These are phyloP conservation scores for Xenopus petersii DNA, from an alignment of 2,797 vertebrate species.

Conservation along the genomic window DNA sequence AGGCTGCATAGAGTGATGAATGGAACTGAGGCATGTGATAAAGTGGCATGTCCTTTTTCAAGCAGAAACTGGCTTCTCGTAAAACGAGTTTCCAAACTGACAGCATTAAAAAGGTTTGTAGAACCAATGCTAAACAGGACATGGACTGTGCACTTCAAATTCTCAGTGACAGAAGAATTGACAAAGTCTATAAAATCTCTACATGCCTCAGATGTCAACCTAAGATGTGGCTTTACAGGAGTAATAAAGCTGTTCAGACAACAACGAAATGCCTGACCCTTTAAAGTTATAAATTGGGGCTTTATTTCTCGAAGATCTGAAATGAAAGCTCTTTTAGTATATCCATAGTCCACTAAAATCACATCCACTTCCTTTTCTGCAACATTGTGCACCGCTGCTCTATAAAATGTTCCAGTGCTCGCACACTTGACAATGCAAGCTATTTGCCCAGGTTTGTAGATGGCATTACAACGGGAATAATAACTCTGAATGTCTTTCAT, in stretches of 20 bases:
- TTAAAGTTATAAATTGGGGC: constrained; percentile 70
- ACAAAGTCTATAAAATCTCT: constrained; percentile 67
- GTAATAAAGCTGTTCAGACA: constrained; percentile 66
- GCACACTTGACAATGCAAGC: constrained; percentile 72
- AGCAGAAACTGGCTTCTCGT: constrained; percentile 61
- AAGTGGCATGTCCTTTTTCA: constrained; percentile 53
- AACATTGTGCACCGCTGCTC: constrained; percentile 67
- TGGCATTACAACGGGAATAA: constrained; percentile 64
- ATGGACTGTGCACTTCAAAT: constrained; percentile 70
- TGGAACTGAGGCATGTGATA: constrained; percentile 52
- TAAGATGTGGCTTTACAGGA: constrained; percentile 51
- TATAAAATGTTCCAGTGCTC: constrained; percentile 75
- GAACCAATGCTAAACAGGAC: constrained; percentile 62
- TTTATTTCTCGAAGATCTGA: constrained; percentile 69
- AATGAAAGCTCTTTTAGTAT: constrained; percentile 61
- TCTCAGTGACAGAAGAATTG: constrained; percentile 37
- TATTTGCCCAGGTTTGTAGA: constrained; percentile 62
- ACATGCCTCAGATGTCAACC: constrained; percentile 61
- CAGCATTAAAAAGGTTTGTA: constrained; percentile 68
- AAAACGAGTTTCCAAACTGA: constrained; percentile 70
- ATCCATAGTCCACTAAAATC: constrained; percentile 80
- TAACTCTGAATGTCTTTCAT: constrained; percentile 78
- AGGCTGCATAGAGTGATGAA: constrained; percentile 71
- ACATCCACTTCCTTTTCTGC: constrained; percentile 59
- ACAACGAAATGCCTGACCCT: constrained; percentile 82